Percentiles rank a stretch among this genome's conserved stretches.
Evolutionary conservation across 2,113 vertebrate species (phyloP).

Genomic region (Bos javanicus): DNA sequence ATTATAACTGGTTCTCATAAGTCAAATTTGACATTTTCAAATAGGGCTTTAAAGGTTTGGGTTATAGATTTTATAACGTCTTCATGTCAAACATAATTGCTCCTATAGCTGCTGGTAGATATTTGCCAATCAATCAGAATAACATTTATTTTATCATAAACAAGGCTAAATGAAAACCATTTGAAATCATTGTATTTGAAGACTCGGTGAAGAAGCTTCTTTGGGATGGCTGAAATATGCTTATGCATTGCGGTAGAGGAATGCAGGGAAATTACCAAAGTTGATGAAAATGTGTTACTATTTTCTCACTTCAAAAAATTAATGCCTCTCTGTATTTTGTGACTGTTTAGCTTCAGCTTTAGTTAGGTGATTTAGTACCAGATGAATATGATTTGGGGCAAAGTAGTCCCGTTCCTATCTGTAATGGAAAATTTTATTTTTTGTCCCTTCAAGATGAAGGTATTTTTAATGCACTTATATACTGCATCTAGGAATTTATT

Average conservation of each 20-base stretch:
- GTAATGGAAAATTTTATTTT: not conserved
- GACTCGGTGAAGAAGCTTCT: conserved; percentile 21
- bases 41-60: conserved; percentile 77
- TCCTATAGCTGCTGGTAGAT: conserved; percentile 72
- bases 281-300: not conserved
- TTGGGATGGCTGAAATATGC: conserved; percentile 34
- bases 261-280: not conserved
- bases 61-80: conserved; percentile 82
- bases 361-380: not conserved
- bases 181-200: conserved; percentile 71
- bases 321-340: not conserved
- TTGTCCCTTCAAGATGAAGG: not conserved
- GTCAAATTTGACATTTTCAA: conserved; percentile 80
- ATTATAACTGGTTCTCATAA: conserved; percentile 77
- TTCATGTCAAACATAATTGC: conserved; percentile 71
- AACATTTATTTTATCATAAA: conserved; percentile 78
- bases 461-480: not conserved
- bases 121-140: conserved; percentile 80
- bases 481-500: not conserved
- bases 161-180: conserved; percentile 72
- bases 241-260: not conserved
- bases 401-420: not conserved
- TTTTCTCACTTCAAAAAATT: not conserved
- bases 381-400: not conserved
- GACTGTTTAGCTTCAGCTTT: not conserved